Base-by-base conservation (phyloP, 2,797 vertebrate species). In the Peromyscus eremicus region DNA sequence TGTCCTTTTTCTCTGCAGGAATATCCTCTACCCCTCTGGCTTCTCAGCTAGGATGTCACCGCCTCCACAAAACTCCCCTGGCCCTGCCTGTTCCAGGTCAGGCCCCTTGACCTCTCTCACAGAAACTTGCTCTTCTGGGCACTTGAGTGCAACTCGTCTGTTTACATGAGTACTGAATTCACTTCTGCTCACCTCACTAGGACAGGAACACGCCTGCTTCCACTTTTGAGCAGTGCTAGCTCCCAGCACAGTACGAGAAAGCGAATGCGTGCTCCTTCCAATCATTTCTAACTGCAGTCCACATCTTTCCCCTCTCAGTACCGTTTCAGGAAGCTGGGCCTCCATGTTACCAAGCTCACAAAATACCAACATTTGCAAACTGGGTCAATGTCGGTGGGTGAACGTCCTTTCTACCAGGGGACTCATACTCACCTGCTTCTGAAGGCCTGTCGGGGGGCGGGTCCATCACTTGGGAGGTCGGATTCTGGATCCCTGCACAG, bases 401-500 rank as follows among this genome's bases (percentile, higher is more conserved):
- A 43, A 66, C 14, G 34, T 17, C 27, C 16, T 46, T 34, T 49
- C 82, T 3, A 14, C 11, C 0, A 1, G 17, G 5, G 11, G 40
- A n/a, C 4, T 37, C 57, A 46, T 6, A 2, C 98, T 97, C 98
- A 99, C 99, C 99, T 98, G 99, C 98, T 89, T 99, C 99, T 97
- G 99, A 99, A 98, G 99, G 98, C 94, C 99, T 99, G 97, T 99
- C 98, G 49, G 68, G 2, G 3, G 98, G 98, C 60, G 98, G 92
- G 0, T 98, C 98, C 93, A 99, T 99, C n/a, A 98, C 98, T 62
- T 99, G 99, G 92, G 99, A 96, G 23, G 99, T 99, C 97, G 99
- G 98, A 97, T 98, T 99, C 92, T 98, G 99, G 84, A 99, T 98
- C 94, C 99, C 99, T 77, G 99, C 98, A 40, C 99, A 99, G 94